Percentiles rank a stretch among this genome's conserved stretches.
Conservation (phyloP, 1,140 invertebrate species). For the Drosophila parvula region DNA sequence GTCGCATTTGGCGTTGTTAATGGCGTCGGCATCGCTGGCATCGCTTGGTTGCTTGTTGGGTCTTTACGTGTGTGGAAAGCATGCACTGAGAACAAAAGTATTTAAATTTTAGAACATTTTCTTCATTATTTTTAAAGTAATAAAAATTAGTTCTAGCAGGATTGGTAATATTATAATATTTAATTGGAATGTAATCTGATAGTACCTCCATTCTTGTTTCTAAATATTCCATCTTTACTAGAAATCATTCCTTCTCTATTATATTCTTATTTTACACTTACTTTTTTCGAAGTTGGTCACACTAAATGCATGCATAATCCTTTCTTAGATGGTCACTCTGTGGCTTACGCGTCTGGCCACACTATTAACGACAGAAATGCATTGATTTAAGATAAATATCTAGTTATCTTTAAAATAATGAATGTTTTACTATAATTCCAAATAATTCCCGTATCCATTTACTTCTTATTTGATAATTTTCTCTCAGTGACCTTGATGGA, state of each 20-base stretch:
- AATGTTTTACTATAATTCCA: no score
- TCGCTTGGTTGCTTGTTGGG: conserved; percentile 55
- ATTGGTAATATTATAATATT: no score
- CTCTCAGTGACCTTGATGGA: neutral
- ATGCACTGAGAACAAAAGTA: conserved; percentile 1
- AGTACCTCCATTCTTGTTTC: no score
- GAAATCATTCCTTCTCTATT: neutral
- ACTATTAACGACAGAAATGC: neutral
- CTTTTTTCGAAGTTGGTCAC: neutral
- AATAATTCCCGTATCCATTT: accelerated
- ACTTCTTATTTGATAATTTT: neutral
- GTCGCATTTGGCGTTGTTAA: conserved; percentile 81
- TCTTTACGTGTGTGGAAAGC: conserved; percentile 43
- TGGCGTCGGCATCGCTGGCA: conserved; percentile 64
- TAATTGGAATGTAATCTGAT: no score
- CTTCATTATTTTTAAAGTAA: neutral
- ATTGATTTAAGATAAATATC: neutral
- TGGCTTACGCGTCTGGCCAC: no score
- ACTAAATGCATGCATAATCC: neutral
- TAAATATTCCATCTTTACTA: no score
- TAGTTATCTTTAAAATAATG: no score
- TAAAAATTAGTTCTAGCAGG: no score
- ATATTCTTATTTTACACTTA: no score
- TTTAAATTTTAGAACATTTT: neutral
- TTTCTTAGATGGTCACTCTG: neutral